Base-by-base conservation (phyloP, 2,113 vertebrate species). In the Pyxicephalus adspersus region DNA sequence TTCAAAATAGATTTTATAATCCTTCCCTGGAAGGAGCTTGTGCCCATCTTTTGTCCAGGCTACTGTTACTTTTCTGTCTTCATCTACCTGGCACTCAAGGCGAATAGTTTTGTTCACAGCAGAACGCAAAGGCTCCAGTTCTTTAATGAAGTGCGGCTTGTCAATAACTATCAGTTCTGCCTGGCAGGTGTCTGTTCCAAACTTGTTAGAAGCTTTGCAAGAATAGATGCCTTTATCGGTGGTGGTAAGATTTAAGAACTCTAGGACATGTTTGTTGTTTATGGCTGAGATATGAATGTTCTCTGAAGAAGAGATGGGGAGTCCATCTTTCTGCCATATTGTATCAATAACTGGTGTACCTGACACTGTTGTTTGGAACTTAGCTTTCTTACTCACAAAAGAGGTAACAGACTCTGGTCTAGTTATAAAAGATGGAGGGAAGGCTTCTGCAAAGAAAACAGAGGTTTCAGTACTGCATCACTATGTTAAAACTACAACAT, bases 181-280 rank as follows among this genome's bases (percentile, higher is more conserved):
- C 81, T 91, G 94, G 87, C 95, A 97, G 57, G 92, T 94, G 45
- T 96, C 96, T 18, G 95, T 95, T 84, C 97, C 96, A 76, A 98
- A 96, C 57, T 91, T 95, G 90, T 99, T 99, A 77, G 96, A 98
- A 83, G 96, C 97, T 91, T 98, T 99, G 88, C 97, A 99, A 83
- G 95, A 95, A 84, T 98, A 99, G 76, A 89, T 76, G 0, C 97
- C 98, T 88, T 95, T 94, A 85, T 99, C 92, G 83, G 86, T 88
- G 83, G 88, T 58, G 3, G 93, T 91, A 86, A 99, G 94, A 83
- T 86, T 91, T 31, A 84, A 88, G 88, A 99, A 95, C 83, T 96
- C 94, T 94, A 99, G 92, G 78, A 87, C 83, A 86, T 96, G 93
- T 70, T 96, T 96, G 87, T 96, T 98, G 86, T 96, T 95, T 83